A percentile compares a stretch with the other conserved stretches of the same genome.
phyloP scores from a whole-genome alignment of 2,113 vertebrate genomes.

The Sminthopsis crassicaudata region DNA sequence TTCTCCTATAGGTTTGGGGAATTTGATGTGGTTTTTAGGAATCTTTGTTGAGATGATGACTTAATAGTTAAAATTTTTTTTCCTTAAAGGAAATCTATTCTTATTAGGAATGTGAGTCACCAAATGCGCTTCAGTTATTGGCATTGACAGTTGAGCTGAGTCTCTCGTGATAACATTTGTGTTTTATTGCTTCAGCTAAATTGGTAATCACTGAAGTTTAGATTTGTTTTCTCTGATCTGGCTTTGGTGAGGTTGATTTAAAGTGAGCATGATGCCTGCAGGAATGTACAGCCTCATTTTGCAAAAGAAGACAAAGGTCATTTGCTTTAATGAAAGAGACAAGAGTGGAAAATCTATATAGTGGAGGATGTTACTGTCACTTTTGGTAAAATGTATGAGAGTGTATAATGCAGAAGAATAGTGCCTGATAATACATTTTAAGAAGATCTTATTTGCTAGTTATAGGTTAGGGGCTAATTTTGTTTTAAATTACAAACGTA shows the following conservation, averaged over 20 bases:
- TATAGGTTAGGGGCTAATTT: conserved; percentile 28
- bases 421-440: neutral
- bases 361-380: conserved; percentile 43
- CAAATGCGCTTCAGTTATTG: conserved; percentile 46
- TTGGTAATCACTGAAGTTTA: conserved; percentile 53
- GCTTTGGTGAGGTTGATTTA: conserved; percentile 58
- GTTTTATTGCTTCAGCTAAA: conserved; percentile 57
- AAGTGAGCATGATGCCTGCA: conserved; percentile 58
- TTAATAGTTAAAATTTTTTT: conserved; percentile 45
- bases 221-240: conserved; percentile 67
- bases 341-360: conserved; percentile 47
- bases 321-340: conserved; percentile 69
- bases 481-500: conserved; percentile 7
- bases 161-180: conserved; percentile 48
- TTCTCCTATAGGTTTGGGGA: conserved; percentile 33
- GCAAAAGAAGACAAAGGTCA: conserved; percentile 70
- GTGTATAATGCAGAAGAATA: neutral
- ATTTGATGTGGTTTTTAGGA: neutral
- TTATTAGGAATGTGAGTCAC: conserved; percentile 35
- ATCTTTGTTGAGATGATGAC: neutral
- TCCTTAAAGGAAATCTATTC: conserved; percentile 36
- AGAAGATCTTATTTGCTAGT: neutral
- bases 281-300: conserved; percentile 63
- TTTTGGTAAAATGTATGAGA: conserved; percentile 42
- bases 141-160: conserved; percentile 38